Percentiles rank a stretch among this genome's conserved stretches.
These are phyloP conservation scores for Aegithalos caudatus DNA, from an alignment of 2,113 vertebrate species.

Conservation along the genomic window DNA sequence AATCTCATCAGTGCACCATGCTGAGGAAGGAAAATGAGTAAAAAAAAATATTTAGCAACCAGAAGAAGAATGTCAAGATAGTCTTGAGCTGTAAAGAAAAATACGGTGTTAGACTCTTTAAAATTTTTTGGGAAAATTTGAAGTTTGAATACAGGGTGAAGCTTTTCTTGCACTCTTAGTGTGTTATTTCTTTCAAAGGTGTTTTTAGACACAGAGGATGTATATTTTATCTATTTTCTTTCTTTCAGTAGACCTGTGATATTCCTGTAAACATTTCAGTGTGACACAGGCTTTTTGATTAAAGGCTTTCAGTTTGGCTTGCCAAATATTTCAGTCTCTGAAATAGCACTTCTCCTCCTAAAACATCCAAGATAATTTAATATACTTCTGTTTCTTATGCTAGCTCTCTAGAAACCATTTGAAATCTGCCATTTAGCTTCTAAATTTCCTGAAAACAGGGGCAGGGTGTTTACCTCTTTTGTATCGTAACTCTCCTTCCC, in stretches of 20 bases:
- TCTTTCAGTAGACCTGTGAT: background rate
- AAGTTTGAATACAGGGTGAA: background rate
- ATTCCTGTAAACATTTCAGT: background rate
- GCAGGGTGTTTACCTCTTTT: background rate
- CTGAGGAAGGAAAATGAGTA: background rate
- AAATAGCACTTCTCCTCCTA: background rate
- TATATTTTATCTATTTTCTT: background rate
- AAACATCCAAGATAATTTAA: background rate
- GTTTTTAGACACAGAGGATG: background rate
- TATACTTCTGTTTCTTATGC: background rate
- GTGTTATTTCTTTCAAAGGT: background rate
- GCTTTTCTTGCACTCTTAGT: background rate
- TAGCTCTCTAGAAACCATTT: background rate
- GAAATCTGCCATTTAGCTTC: background rate
- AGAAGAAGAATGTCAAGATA: background rate
- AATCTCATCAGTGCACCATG: rapidly evolving
- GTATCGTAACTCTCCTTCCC: background rate
- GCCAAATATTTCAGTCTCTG: background rate
- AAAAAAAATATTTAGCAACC: background rate
- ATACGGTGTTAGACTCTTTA: background rate
- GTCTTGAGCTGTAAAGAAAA: background rate
- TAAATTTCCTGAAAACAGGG: background rate
- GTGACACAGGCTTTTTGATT: background rate
- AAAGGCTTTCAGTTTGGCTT: background rate
- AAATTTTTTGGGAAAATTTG: background rate